Conservation (phyloP, 1,140 invertebrate species). For the Pectinophora gossypiella region DNA sequence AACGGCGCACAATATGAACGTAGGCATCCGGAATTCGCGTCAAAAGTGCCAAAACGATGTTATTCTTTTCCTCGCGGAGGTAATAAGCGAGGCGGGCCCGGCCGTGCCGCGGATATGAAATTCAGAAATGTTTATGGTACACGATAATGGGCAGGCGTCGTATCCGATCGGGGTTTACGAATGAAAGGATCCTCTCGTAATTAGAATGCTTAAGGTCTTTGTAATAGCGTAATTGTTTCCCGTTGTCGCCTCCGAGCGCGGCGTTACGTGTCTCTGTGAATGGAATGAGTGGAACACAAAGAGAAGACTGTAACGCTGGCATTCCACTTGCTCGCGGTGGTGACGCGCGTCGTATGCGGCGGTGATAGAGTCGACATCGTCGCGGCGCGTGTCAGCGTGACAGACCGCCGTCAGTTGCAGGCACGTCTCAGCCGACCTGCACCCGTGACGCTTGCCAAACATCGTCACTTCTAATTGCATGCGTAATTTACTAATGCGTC, state of each 20-base stretch:
- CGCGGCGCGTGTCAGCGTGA: slow-evolving; percentile 31
- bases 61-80: slow-evolving; percentile 69
- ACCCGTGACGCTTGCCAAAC: slow-evolving; percentile 44
- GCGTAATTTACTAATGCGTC: slow-evolving; percentile 50
- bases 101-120: slow-evolving; percentile 67
- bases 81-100: slow-evolving; percentile 60
- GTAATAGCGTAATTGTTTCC: slow-evolving; percentile 59
- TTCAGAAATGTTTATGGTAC: slow-evolving; percentile 66
- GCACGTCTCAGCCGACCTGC: slow-evolving; percentile 43
- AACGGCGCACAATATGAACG: slow-evolving; percentile 73
- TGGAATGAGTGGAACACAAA: slow-evolving; percentile 48
- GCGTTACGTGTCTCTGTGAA: slow-evolving; percentile 48
- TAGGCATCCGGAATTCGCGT: slow-evolving; percentile 69
- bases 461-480: slow-evolving; percentile 51
- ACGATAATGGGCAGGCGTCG: slow-evolving; percentile 50
- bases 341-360: slow-evolving; percentile 27
- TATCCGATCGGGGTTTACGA: slow-evolving; percentile 53
- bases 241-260: slow-evolving; percentile 42
- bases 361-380: slow-evolving; percentile 23
- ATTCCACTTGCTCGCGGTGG: slow-evolving; percentile 22
- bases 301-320: slow-evolving; percentile 32
- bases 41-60: slow-evolving; percentile 71
- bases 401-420: slow-evolving; percentile 49
- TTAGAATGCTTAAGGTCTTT: slow-evolving; percentile 59
- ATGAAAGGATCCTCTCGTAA: slow-evolving; percentile 49